A percentile compares a stretch with the other conserved stretches of the same genome.
Evolutionary conservation across 1,140 invertebrate species (phyloP).

Genomic region (Monomorium pharaonis): DNA sequence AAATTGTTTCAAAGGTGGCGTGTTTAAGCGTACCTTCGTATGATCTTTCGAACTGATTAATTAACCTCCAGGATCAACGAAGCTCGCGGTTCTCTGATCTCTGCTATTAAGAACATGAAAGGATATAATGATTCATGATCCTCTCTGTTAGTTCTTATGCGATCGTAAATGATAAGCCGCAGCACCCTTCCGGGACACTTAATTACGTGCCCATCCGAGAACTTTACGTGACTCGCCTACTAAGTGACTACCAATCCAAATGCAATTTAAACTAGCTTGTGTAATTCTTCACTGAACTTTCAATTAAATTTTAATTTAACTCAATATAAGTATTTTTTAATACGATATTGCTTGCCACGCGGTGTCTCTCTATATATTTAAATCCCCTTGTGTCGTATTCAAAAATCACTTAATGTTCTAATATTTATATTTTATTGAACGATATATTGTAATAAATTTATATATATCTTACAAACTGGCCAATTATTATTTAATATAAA

Average conservation of each 20-base stretch:
- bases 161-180: slow-evolving; percentile 54
- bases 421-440: neutral
- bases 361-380: neutral
- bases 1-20: slow-evolving; percentile 69
- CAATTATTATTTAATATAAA: neutral
- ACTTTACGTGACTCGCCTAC: slow-evolving; percentile 45
- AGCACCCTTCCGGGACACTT: slow-evolving; percentile 34
- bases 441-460: neutral
- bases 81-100: slow-evolving; percentile 2
- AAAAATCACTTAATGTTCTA: neutral
- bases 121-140: slow-evolving; percentile 55
- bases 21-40: slow-evolving; percentile 31
- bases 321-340: slow-evolving; percentile 2
- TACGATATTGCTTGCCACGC: neutral
- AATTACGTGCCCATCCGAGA: slow-evolving; percentile 40
- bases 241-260: slow-evolving; percentile 12
- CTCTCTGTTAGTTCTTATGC: slow-evolving; percentile 16
- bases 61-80: slow-evolving; percentile 19
- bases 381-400: neutral
- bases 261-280: slow-evolving; percentile 20
- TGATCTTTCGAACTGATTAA: slow-evolving; percentile 70
- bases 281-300: neutral
- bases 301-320: slow-evolving; percentile 18
- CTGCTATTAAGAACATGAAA: slow-evolving; percentile 36
- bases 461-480: neutral